phyloP scores from a whole-genome alignment of 2,888 invertebrate genomes.

The Spodoptera littoralis region DNA sequence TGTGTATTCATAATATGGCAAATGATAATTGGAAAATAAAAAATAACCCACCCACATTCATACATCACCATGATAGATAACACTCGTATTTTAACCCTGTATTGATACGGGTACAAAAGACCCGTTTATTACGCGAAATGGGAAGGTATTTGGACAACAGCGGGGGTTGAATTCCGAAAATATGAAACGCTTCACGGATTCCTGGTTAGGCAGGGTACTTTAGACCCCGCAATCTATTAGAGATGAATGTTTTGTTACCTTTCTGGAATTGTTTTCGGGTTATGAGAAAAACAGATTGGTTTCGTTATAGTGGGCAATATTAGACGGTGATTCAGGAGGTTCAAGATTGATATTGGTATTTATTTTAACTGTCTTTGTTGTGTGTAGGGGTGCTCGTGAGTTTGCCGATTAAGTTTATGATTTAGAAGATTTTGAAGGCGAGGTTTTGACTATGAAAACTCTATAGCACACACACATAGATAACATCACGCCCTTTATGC shows the following conservation, averaged over 20 bases:
- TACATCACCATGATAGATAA: conserved; percentile 55
- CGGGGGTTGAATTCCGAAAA: conserved; percentile 41
- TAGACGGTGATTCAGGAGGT: neutral
- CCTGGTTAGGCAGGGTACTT: conserved; percentile 27
- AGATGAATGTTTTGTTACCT: conserved; percentile 40
- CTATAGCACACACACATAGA: no score
- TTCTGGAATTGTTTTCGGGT: conserved; percentile 25
- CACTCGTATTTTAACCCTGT: conserved; percentile 55
- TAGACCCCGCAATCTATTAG: conserved; percentile 29
- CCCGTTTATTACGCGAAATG: conserved; percentile 57
- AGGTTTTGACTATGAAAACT: no score
- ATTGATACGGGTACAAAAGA: conserved; percentile 58
- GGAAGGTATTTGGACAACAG: conserved; percentile 54
- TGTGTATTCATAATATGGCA: neutral
- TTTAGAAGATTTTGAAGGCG: no score
- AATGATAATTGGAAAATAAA: conserved; percentile 39
- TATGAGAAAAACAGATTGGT: conserved; percentile 29
- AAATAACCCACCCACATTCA: conserved; percentile 23
- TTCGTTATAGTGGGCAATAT: conserved; percentile 2
- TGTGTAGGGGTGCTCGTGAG: no score
- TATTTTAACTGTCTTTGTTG: no score
- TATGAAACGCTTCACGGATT: conserved; percentile 47
- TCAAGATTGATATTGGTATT: no score
- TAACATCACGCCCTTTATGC: no score
- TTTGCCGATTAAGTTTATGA: no score